Evolutionary conservation across 2,797 vertebrate genomes (phyloP), one percentile per base, ranked within the genome.

Genomic region (Eleutherodactylus coqui): DNA sequence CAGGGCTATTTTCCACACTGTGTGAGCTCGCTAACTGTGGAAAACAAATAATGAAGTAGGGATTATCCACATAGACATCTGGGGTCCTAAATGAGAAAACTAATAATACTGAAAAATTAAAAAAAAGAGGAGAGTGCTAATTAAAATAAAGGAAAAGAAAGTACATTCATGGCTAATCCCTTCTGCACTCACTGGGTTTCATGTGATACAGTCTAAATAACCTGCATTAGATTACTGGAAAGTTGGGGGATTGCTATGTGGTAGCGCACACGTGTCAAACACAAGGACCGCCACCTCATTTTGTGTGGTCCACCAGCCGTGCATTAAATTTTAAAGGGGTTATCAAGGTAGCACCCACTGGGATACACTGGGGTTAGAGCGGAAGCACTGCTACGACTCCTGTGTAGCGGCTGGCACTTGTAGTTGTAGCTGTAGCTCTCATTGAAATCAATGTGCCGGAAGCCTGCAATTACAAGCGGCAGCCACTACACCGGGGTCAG

Each of bases 41-140:
- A 84, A 79, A 87, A 67, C 86, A 84, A 87, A 87, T 87, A 87
- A 87, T 87, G 76, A 84, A 87, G 67, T 29, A 72, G 75, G 76
- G 86, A 87, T 87, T 84, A 87, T 87, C 86, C 53, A 24, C 45
- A 34, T 55, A 60, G 82, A 87, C 75, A 87, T 87, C 82, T 84
- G 86, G 82, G 82, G 86, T 84, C 53, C 76, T 34, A 73, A 67
- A 75, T 69, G 67, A 79, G 49, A 27, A 87, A 83, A 64, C 67
- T 84, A 75, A 84, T 84, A 87, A 79, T 84, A 87, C 82, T 79
- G 82, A 75, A 84, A 87, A 85, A 83, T 60, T 24, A 75, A 83
- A 69, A 69, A 70, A 83, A 78, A 83, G 75, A 70, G 55, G 41
- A 43, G 67, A 64, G 76, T 73, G 75, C 86, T 87, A 87, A 87